Evolutionary conservation across 2,113 vertebrate genomes (phyloP).

Genomic region (Drymodes brunneopygia): DNA sequence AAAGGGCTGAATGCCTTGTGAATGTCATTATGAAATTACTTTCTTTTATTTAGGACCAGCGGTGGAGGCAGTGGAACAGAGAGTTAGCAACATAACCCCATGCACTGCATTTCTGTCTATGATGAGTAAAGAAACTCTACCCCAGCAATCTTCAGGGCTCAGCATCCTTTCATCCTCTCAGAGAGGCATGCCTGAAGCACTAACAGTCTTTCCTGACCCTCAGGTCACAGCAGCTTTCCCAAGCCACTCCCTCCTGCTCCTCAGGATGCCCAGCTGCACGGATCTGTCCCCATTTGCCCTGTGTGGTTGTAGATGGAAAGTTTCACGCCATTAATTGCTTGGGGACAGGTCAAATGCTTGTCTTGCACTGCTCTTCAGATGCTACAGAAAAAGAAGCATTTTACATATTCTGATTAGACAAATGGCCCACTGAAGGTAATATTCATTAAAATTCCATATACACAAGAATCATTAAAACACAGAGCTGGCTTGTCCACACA

Average conservation of each 20-base stretch:
- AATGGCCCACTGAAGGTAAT: conserved; percentile 11
- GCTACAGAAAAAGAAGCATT: not conserved
- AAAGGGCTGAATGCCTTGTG: not conserved
- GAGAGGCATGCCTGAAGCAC: not conserved
- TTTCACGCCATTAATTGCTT: not conserved
- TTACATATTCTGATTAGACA: not conserved
- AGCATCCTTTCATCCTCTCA: not conserved
- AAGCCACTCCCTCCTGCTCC: not conserved
- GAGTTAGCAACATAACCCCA: not conserved
- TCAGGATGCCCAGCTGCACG: not conserved
- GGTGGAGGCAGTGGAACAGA: not conserved
- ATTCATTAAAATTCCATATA: conserved; percentile 39
- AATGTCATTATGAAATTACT: not conserved
- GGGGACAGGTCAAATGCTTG: not conserved
- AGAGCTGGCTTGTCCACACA: not conserved
- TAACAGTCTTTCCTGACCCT: not conserved
- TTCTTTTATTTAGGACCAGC: not conserved
- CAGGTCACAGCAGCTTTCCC: not conserved
- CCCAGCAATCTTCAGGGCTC: not conserved
- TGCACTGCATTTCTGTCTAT: not conserved
- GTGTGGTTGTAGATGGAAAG: not conserved
- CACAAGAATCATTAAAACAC: not conserved
- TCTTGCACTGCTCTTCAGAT: not conserved
- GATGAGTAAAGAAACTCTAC: not conserved
- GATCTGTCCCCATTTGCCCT: not conserved